Base-by-base conservation (phyloP, 2,888 invertebrate genomes). In the Apodemia zela region DNA sequence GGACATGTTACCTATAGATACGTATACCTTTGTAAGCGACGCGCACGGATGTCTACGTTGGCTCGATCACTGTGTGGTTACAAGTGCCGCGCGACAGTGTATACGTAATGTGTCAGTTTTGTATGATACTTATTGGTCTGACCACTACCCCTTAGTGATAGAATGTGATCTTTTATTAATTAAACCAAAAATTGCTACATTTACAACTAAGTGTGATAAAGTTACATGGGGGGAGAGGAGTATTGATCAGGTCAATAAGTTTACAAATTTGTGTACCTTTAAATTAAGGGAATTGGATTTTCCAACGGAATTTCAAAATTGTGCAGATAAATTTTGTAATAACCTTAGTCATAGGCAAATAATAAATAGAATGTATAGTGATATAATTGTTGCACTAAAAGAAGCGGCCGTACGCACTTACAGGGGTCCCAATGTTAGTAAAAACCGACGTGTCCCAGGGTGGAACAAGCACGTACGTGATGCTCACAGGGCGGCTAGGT, bases 11-110 rank as follows among this genome's bases (percentile, higher is more conserved):
- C 42, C 59, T 13, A 61, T 65, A n/a, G 67, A 67, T 18, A 65
- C 66, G 5, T 69, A 64, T 63, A 69, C 68, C 4, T 72, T 61
- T 65, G 57, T 71, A 6, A 69, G 71, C 65, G 69, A 70, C 6
- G 67, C 67, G n/a, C 63, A 71, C 58, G 71, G 72, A 8, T 66
- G 63, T 6, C 59, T 60, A 8, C 61, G 66, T 0, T 71, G 71
- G 69, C 62, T 71, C 13, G 70, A 71, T 45, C 71, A 68, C 42
- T 69, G 70, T 51, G 17, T 71, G 11, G 63, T 60, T 21, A 67
- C 69, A 11, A 21, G 49, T 11, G 60, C 69, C 0, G 69, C 68
- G 0, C 17, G 54, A 10, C 45, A 54, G 1, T 57, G 63, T 45
- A 60, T 68, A 17, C 29, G 49, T 57, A 60, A 59, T 64, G 59